These are phyloP conservation scores for Carassius carassius DNA, from an alignment of 2,113 vertebrate genomes.

Conservation along the genomic window DNA sequence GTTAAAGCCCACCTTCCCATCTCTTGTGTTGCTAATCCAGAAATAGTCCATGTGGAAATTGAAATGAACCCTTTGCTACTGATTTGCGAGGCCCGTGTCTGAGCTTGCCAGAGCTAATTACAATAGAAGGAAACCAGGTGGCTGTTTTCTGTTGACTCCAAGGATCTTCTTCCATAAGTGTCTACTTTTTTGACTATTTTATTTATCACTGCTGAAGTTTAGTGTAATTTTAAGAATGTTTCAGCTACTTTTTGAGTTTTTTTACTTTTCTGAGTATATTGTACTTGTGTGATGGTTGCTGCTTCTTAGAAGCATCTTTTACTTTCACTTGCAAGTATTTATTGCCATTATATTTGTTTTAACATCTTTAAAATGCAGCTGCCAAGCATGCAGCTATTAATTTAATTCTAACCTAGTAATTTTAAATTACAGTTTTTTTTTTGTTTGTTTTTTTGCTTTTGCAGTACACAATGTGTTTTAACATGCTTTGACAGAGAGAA, in stretches of 20 bases:
- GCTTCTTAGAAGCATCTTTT: slow-evolving; percentile 53
- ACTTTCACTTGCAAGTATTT: slow-evolving; percentile 52
- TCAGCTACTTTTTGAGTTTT: not conserved
- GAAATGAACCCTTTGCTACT: slow-evolving; percentile 37
- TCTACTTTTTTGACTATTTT: slow-evolving; percentile 40
- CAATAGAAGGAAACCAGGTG: slow-evolving; percentile 69
- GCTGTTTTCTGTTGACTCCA: slow-evolving; percentile 53
- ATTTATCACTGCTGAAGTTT: slow-evolving; percentile 56
- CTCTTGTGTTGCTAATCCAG: slow-evolving; percentile 53
- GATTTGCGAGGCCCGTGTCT: slow-evolving; percentile 37
- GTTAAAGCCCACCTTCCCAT: slow-evolving; percentile 36
- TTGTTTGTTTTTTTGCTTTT: slow-evolving; percentile 9
- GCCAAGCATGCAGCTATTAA: slow-evolving; percentile 54
- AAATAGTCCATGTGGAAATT: slow-evolving; percentile 36
- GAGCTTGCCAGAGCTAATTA: slow-evolving; percentile 59
- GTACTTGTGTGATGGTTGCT: not conserved
- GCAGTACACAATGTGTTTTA: slow-evolving; percentile 18
- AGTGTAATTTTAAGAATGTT: not conserved
- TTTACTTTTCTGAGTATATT: not conserved
- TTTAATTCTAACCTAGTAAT: slow-evolving; percentile 9
- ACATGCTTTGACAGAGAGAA: slow-evolving; percentile 39
- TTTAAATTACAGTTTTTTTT: not conserved
- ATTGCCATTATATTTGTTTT: slow-evolving; percentile 46
- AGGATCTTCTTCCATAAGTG: slow-evolving; percentile 35
- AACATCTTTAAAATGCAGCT: slow-evolving; percentile 62